These are phyloP conservation scores for Cosmia pyralina DNA, from an alignment of 2,888 invertebrate species.

Conservation along the genomic window DNA sequence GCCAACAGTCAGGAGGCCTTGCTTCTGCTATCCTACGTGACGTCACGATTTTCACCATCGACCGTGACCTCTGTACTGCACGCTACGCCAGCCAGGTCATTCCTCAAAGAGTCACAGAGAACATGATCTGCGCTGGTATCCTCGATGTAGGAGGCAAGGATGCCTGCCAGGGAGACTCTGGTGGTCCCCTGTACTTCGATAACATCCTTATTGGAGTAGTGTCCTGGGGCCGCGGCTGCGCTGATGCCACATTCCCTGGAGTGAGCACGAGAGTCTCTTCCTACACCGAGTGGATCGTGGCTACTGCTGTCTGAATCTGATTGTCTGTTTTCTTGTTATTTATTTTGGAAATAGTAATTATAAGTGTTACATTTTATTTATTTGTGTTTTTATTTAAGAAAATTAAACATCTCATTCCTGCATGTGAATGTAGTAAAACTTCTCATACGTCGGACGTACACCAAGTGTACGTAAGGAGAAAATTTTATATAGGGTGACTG, in stretches of 20 bases:
- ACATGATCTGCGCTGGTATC: constrained; percentile 82
- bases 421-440: no score
- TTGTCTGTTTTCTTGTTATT: constrained; percentile 19
- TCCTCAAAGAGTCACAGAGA: constrained; percentile 67
- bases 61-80: constrained; percentile 68
- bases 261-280: constrained; percentile 82
- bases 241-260: constrained; percentile 82
- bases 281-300: constrained; percentile 75
- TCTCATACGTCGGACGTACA: no score
- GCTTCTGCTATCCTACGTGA: constrained; percentile 68
- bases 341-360: constrained; percentile 17
- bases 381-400: not conserved
- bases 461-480: no score
- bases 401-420: not conserved
- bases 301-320: constrained; percentile 47
- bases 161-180: constrained; percentile 86
- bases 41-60: constrained; percentile 75
- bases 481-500: no score
- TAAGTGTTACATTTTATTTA: not conserved
- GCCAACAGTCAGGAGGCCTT: constrained; percentile 66
- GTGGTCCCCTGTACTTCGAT: constrained; percentile 84
- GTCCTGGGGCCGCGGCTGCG: constrained; percentile 88
- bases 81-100: constrained; percentile 66
- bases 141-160: constrained; percentile 73
- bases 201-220: constrained; percentile 82